phyloP scores from a whole-genome alignment of 1,140 invertebrate species.

The Cryptotermes secundus region DNA sequence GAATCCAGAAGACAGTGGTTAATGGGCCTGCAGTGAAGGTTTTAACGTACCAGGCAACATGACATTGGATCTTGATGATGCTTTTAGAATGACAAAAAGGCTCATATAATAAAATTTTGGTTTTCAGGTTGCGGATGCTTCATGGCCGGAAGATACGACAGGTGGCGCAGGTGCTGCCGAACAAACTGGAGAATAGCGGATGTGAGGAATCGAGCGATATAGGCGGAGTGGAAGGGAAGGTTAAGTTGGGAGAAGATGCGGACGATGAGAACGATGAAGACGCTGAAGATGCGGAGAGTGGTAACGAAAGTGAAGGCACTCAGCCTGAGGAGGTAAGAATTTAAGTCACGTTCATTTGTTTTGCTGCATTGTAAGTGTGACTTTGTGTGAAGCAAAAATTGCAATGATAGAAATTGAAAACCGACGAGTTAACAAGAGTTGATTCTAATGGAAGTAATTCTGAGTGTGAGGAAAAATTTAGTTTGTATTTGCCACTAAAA shows the following conservation, averaged over 20 bases:
- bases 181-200: conserved; percentile 43
- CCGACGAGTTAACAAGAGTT: too few species aligned
- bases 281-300: conserved; percentile 68
- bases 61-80: too few species aligned
- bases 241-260: conserved; percentile 38
- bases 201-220: conserved; percentile 37
- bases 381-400: too few species aligned
- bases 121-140: conserved; percentile 64
- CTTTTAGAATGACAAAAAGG: too few species aligned
- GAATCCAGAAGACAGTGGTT: too few species aligned
- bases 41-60: too few species aligned
- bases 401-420: too few species aligned
- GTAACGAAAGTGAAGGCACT: conserved; percentile 82
- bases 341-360: too few species aligned
- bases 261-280: conserved; percentile 58
- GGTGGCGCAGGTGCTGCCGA: conserved; percentile 48
- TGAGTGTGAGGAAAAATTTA: too few species aligned
- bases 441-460: too few species aligned
- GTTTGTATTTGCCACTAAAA: too few species aligned
- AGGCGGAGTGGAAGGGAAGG: conserved; percentile 40
- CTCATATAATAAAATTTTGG: not conserved
- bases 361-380: not conserved
- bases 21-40: too few species aligned
- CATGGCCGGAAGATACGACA: conserved; percentile 71
- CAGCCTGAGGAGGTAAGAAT: conserved; percentile 71